Evolutionary conservation across 2,113 vertebrate species (phyloP).

Genomic region (Nothobranchius furzeri): DNA sequence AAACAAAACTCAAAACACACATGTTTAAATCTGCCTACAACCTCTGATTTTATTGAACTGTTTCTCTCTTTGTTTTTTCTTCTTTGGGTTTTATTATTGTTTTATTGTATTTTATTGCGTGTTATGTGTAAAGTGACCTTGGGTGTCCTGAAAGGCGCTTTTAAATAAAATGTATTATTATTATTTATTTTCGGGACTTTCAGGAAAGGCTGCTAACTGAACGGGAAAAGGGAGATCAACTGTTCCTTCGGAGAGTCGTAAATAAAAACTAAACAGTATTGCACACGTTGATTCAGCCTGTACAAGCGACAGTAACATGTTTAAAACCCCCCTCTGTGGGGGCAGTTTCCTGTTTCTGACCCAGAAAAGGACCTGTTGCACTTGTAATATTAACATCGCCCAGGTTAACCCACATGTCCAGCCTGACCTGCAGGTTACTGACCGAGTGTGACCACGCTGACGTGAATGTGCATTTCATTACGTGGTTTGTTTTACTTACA

Average conservation of each 20-base stretch:
- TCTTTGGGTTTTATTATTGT: too few species aligned
- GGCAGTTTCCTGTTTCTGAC: conserved; percentile 40
- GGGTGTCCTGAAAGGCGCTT: too few species aligned
- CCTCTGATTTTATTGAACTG: too few species aligned
- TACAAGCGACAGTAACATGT: neutral
- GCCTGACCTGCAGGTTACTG: conserved; percentile 58
- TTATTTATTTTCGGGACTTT: too few species aligned
- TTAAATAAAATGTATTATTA: too few species aligned
- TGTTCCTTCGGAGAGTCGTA: neutral
- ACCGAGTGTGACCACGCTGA: neutral
- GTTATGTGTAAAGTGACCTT: too few species aligned
- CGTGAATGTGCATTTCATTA: neutral
- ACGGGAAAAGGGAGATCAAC: conserved; percentile 30
- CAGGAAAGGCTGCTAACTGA: conserved; percentile 29
- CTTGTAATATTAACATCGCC: conserved; percentile 69
- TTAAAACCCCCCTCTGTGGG: conserved; percentile 29
- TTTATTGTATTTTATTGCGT: too few species aligned
- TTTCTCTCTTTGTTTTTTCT: too few species aligned
- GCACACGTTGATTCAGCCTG: neutral
- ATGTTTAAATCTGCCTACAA: too few species aligned
- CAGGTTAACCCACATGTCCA: conserved; percentile 69
- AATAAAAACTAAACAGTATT: conserved; percentile 19
- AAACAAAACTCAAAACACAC: too few species aligned
- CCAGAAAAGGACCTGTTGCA: conserved; percentile 40
- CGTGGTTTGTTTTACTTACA: too few species aligned